These are phyloP conservation scores for Macrophya annulata DNA, from an alignment of 2,888 invertebrate genomes.

Conservation along the genomic window DNA sequence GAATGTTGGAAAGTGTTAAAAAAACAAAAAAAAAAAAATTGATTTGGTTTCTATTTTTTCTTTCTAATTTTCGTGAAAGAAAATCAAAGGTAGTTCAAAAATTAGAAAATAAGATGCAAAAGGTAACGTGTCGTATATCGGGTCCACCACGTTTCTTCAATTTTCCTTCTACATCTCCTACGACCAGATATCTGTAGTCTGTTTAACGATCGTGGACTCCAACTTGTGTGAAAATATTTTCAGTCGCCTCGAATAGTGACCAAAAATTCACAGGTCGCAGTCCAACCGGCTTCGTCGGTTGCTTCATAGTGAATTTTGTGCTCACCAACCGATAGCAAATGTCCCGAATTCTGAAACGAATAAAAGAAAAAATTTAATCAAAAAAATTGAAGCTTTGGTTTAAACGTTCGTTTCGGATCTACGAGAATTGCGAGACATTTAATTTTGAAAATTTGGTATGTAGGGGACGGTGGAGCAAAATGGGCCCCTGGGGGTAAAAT, in stretches of 20 bases:
- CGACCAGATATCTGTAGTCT: not conserved
- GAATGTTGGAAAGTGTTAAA: not conserved
- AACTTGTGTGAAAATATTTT: not conserved
- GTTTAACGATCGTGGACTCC: not conserved
- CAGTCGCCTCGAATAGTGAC: constrained; percentile 38
- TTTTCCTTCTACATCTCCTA: not conserved
- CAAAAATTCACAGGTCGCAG: constrained; percentile 75
- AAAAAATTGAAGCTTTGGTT: not conserved
- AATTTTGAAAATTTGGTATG: too few species aligned
- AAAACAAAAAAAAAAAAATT: not conserved
- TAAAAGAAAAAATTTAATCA: not conserved
- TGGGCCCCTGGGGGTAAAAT: too few species aligned
- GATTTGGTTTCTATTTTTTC: not conserved
- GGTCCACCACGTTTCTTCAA: not conserved
- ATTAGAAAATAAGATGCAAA: not conserved
- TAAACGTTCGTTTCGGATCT: not conserved
- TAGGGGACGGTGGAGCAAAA: too few species aligned
- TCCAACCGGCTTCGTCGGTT: constrained; percentile 80
- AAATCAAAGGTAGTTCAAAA: not conserved
- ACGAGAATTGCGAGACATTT: too few species aligned
- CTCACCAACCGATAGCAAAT: constrained; percentile 77
- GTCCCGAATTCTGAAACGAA: constrained; percentile 78
- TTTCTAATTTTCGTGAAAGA: not conserved
- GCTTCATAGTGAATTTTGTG: constrained; percentile 81
- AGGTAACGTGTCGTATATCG: not conserved